Percentiles rank a stretch among this genome's conserved stretches.
These are phyloP conservation scores for Podargus strigoides DNA, from an alignment of 2,797 vertebrate genomes.

Conservation along the genomic window DNA sequence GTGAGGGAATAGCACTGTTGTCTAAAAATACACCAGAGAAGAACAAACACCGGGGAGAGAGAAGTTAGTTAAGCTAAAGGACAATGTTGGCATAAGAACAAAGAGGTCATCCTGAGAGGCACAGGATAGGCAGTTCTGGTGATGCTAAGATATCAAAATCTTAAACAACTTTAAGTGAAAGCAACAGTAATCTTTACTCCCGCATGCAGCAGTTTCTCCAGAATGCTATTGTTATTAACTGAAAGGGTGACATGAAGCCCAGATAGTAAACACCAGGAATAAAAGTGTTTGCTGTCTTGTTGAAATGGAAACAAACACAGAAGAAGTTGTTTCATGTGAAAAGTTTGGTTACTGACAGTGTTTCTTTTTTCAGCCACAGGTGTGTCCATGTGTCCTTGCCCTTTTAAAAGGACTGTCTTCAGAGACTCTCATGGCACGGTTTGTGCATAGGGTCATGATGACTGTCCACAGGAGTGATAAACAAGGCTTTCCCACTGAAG, in stretches of 20 bases:
- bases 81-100: neutral
- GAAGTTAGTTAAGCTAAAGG: neutral
- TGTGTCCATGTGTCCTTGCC: neutral
- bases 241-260: neutral
- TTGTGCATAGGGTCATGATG: neutral
- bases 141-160: neutral
- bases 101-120: neutral
- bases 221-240: neutral
- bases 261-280: neutral
- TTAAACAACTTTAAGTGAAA: neutral
- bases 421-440: fast-evolving
- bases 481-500: neutral
- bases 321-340: neutral
- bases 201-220: neutral
- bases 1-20: neutral
- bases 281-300: neutral
- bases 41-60: neutral
- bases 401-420: neutral
- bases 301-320: neutral
- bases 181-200: neutral
- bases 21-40: neutral
- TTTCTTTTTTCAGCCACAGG: neutral
- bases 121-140: neutral
- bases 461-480: neutral
- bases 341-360: neutral